Evolutionary conservation across 2,888 invertebrate genomes (phyloP).

Genomic region (Pachycephus smyrnensis): DNA sequence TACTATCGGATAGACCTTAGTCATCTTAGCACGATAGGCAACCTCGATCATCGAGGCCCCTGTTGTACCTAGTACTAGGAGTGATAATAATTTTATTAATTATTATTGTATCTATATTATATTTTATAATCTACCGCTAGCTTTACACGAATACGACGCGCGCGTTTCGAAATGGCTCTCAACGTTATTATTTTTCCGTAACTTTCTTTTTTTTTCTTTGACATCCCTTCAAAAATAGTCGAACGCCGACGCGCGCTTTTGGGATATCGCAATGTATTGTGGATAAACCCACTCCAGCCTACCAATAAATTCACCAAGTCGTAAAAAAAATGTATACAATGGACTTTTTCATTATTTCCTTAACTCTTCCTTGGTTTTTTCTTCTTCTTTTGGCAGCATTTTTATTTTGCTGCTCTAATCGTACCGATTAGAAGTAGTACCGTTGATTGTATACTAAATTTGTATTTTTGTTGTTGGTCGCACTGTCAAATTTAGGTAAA

Average conservation of each 20-base stretch:
- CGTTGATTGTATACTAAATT: no score
- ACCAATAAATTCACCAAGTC: conserved; percentile 62
- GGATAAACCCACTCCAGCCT: conserved; percentile 54
- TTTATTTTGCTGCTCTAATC: background rate
- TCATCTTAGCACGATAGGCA: conserved; percentile 17
- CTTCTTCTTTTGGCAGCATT: background rate
- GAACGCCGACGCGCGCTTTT: conserved; percentile 42
- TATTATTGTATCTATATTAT: conserved; percentile 29
- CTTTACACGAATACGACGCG: conserved; percentile 24
- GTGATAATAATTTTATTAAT: conserved; percentile 60
- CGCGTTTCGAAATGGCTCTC: background rate
- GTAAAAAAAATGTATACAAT: conserved; percentile 38
- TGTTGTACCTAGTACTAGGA: conserved; percentile 60
- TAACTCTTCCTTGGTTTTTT: background rate
- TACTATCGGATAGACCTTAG: conserved; percentile 36
- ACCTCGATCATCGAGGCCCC: conserved; percentile 40
- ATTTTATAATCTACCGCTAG: conserved; percentile 25
- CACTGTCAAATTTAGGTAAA: background rate
- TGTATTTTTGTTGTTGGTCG: no score
- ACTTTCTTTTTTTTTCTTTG: conserved; percentile 17
- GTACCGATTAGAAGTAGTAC: background rate
- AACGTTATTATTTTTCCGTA: background rate
- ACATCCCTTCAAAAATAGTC: conserved; percentile 19
- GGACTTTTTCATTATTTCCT: background rate
- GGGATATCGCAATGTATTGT: conserved; percentile 59